Evolutionary conservation across 2,797 vertebrate species (phyloP), one percentile per base, ranked within the genome.

Genomic region (Neostethus bicornis): DNA sequence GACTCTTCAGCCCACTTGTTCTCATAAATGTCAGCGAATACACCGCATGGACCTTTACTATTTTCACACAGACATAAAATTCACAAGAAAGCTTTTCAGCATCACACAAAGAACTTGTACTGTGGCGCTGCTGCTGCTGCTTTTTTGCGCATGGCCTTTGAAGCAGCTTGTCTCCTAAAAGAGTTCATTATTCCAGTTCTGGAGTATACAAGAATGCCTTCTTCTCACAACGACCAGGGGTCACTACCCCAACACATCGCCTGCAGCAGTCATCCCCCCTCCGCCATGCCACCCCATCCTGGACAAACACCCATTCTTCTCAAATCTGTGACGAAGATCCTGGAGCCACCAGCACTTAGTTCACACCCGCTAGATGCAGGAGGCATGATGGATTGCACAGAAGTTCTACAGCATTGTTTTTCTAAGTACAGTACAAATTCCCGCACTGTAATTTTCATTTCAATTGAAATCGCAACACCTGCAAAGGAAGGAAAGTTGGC

Each of bases 241-340:
- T 85, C 81, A 78, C 53, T 38, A 61, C 77, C 66, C 75, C 79
- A 81, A 71, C 60, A 65, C 31, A 68, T 69, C 66, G 69, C 75
- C 74, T 55, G 66, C 64, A 29, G 68, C 62, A 61, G 49, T 1
- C 58, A 45, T 53, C 23, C 20, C 29, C 19, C 14, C 12, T 1
- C 41, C 35, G 5, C 35, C 53, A 35, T 55, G 16, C 38, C 13
- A 3, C 12, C 48, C 31, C 49, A 60, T 74, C 69, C 68, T 51
- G 66, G 80, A 90, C 87, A 90, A 90, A 84, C 80, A 79, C 75
- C 68, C 83, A 88, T 88, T 90, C 84, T 90, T 89, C 81, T 81
- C 68, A 62, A 70, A 67, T 67, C 66, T 80, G 64, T 85, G 86
- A 85, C 83, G 79, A 56, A 85, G 84, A 85, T 89, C 83, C 85